These are phyloP conservation scores for Drosophila lowei DNA, from an alignment of 1,140 invertebrate genomes.

Conservation along the genomic window DNA sequence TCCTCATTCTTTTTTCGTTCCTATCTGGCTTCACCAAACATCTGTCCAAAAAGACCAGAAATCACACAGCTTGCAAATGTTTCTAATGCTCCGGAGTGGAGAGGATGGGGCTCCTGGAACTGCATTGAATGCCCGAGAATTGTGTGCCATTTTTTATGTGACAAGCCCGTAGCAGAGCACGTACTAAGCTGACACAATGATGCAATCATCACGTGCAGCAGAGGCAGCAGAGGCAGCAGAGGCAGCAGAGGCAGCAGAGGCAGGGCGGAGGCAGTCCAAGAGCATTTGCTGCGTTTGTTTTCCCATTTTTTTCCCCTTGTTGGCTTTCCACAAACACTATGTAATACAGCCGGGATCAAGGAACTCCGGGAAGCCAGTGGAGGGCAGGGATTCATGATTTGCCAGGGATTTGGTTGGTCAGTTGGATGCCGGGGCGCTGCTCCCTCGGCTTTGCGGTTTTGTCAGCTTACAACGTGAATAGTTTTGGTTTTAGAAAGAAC, in stretches of 20 bases:
- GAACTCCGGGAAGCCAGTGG: not conserved
- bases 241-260: conserved; percentile 40
- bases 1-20: conserved; percentile 6
- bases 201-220: conserved; percentile 78
- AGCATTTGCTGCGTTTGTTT: conserved; percentile 56
- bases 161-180: conserved; percentile 68
- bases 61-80: conserved; percentile 55
- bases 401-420: conserved; percentile 45
- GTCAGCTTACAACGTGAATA: conserved; percentile 56
- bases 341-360: conserved; percentile 14
- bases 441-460: conserved; percentile 41
- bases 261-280: conserved; percentile 24
- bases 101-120: conserved; percentile 19
- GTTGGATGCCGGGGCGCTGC: conserved; percentile 6
- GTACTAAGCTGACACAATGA: conserved; percentile 81
- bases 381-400: conserved; percentile 35
- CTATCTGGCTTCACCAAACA: conserved; percentile 29
- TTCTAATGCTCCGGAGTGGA: conserved; percentile 45
- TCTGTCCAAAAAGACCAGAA: conserved; percentile 38
- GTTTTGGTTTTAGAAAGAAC: conserved; percentile 25
- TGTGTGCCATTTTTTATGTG: conserved; percentile 79
- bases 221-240: conserved; percentile 30
- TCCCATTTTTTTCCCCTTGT: conserved; percentile 19
- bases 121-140: conserved; percentile 52
- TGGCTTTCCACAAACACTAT: conserved; percentile 27